Percentiles rank a stretch among this genome's conserved stretches.
phyloP scores from a whole-genome alignment of 2,888 invertebrate species.

The Eristalis pertinax region DNA sequence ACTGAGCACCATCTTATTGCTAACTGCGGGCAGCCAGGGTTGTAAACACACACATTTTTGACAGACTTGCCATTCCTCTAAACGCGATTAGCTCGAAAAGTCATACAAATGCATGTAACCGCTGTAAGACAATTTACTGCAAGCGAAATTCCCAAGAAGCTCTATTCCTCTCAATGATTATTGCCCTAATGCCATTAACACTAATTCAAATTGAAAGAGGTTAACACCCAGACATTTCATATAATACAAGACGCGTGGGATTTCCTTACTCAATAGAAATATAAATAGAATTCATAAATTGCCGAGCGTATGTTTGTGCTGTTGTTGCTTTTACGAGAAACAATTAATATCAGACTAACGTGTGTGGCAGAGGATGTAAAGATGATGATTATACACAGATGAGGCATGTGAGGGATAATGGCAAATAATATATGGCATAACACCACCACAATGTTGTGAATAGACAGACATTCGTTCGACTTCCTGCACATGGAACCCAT shows the following conservation, averaged over 20 bases:
- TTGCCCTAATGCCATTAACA: not conserved
- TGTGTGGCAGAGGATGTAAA: constrained; percentile 23
- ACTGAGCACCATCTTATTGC: too few species aligned
- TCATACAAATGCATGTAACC: not conserved
- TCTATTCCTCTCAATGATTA: not conserved
- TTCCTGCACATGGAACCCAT: constrained; percentile 11
- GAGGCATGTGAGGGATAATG: constrained; percentile 9
- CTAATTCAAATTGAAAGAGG: not conserved
- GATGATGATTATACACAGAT: constrained; percentile 6
- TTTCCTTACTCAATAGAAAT: not conserved
- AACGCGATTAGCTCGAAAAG: not conserved
- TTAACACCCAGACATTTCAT: not conserved
- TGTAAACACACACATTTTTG: not conserved
- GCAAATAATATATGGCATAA: constrained; percentile 10
- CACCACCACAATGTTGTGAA: not conserved
- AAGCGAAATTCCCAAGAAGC: not conserved
- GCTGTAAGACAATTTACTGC: too few species aligned
- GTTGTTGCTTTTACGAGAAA: not conserved
- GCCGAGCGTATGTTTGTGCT: not conserved
- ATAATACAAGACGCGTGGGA: not conserved
- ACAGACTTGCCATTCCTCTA: not conserved
- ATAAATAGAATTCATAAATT: not conserved
- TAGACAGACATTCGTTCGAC: not conserved
- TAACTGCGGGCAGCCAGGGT: too few species aligned
- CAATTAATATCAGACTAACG: not conserved